Evolutionary conservation across 2,888 invertebrate genomes (phyloP), one percentile per base, ranked within the genome.

Genomic region (Bombylius discolor): DNA sequence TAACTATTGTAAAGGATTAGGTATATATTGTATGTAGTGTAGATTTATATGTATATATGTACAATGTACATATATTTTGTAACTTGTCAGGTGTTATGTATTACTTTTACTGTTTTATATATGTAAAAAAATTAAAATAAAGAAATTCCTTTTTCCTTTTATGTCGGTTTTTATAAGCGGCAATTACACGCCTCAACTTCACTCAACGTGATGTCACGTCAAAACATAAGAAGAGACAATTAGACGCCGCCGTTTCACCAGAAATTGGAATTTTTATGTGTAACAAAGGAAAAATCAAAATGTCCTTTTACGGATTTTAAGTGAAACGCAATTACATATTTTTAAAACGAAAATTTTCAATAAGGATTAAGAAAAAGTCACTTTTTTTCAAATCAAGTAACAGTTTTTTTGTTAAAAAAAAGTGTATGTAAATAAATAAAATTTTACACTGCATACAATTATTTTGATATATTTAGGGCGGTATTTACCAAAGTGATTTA

Each of bases 221-320:
- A 48, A 39, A 14, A 31, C 14, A 23, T 31, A 44, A 49, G n/a
- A 55, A 55, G 55, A 55, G 55, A 55, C 55, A 55, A 55, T 55
- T 55, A 54, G 54, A 49, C 54, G 49, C 49, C 49, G 39, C 7
- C 39, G 39, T 42, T 42, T 4, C 39, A 42, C 39, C 11, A 42
- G 12, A 42, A 42, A 42, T 42, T 42, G 39, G 12, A 42, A 42
- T 42, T 42, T 42, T 42, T 42, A 42, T 42, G 1, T 42, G 39
- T 42, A 42, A 42, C 39, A 42, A 42, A 42, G 39, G 12, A 11
- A 42, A 42, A 42, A 42, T 8, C 39, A 42, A 42, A 42, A 42
- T 23, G 11, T 42, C 39, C 39, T 42, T 42, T 42, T 42, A 42
- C 39, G 39, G 11, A 42, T 42, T 42, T 42, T 42, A 42, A 42